Conservation (phyloP, 2,113 vertebrate genomes). For the Plotosus lineatus region DNA sequence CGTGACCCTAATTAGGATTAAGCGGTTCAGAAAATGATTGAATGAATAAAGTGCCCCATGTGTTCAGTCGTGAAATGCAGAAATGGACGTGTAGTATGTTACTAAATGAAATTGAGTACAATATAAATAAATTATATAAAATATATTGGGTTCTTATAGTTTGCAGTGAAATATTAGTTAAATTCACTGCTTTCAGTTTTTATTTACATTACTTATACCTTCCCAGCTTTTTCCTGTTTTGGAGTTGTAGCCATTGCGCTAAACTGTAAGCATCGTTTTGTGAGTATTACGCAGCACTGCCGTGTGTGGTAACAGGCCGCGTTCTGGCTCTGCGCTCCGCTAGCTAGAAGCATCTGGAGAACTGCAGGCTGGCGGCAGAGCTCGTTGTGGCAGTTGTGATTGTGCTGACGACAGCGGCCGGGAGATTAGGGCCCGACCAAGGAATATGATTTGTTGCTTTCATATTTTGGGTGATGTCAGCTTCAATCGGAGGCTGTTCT, state of each 20-base stretch:
- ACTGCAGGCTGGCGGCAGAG: slow-evolving; percentile 67
- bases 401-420: slow-evolving; percentile 72
- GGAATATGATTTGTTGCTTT: slow-evolving; percentile 78
- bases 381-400: slow-evolving; percentile 69
- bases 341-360: slow-evolving; percentile 61
- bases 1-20: too few species aligned
- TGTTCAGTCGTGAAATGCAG: too few species aligned
- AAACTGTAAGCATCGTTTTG: slow-evolving; percentile 55
- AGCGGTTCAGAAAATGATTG: too few species aligned
- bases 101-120: too few species aligned
- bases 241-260: slow-evolving; percentile 7
- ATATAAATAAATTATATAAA: too few species aligned
- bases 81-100: too few species aligned
- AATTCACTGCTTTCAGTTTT: too few species aligned
- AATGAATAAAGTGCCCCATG: too few species aligned
- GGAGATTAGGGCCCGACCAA: slow-evolving; percentile 73
- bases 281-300: slow-evolving; percentile 54
- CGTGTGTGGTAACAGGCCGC: slow-evolving; percentile 53
- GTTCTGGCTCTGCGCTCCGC: slow-evolving; percentile 49
- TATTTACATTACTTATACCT: too few species aligned
- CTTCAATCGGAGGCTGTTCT: slow-evolving; percentile 72
- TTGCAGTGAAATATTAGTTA: too few species aligned
- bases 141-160: too few species aligned
- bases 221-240: too few species aligned
- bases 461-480: slow-evolving; percentile 77